phyloP scores from a whole-genome alignment of 2,888 invertebrate species.

The Malacosoma neustria region DNA sequence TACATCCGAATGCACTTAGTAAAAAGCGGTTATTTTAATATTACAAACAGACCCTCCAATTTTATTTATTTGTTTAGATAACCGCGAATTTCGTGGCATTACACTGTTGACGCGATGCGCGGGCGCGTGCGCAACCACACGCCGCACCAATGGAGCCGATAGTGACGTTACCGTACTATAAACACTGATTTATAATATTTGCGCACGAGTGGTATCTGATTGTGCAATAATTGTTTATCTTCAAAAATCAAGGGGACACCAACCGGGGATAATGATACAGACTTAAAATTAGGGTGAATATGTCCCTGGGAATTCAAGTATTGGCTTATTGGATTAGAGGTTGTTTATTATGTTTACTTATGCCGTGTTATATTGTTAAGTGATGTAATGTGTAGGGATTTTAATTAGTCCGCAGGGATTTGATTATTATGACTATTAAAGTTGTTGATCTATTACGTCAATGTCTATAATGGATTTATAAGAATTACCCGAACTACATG shows the following conservation, averaged over 20 bases:
- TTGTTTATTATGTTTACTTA: slow-evolving; percentile 22
- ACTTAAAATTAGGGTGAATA: slow-evolving; percentile 9
- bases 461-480: no score
- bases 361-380: slow-evolving; percentile 19
- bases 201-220: slow-evolving; percentile 56
- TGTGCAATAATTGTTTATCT: slow-evolving; percentile 70
- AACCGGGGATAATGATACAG: slow-evolving; percentile 15
- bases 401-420: neutral
- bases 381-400: neutral
- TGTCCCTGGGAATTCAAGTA: slow-evolving; percentile 40
- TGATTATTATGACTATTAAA: neutral
- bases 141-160: slow-evolving; percentile 19
- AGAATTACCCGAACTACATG: no score
- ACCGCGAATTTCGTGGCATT: slow-evolving; percentile 8
- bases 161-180: neutral
- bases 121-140: slow-evolving; percentile 35
- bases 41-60: no score
- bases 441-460: no score
- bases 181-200: slow-evolving; percentile 38
- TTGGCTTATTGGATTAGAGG: slow-evolving; percentile 45
- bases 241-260: slow-evolving; percentile 12
- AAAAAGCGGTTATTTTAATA: no score
- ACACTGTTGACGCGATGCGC: slow-evolving; percentile 30
- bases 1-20: no score
- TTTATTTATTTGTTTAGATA: no score